Evolutionary conservation across 2,113 vertebrate species (phyloP), one percentile per base, ranked within the genome.

Genomic region (Hippocampus mohnikei): DNA sequence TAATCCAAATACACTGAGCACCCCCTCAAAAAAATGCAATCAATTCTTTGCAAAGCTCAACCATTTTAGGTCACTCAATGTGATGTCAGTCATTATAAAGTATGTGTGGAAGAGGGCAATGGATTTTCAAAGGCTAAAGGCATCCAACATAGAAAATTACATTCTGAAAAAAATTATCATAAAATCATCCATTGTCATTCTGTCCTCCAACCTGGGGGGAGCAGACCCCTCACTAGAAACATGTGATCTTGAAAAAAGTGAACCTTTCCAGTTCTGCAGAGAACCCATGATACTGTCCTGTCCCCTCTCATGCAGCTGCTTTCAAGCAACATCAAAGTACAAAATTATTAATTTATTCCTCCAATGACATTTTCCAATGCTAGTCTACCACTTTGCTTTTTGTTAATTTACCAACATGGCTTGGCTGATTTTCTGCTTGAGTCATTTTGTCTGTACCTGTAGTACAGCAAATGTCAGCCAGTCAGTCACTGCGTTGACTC

Each of bases 161-260:
- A 87, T 80, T 82, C 75, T 79, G 81, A 84, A 83, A 81, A 86
- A 88, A 90, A 90, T 88, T 82, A 88, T 88, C 86, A 88, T 88
- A 87, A 88, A 87, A 88, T 83, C 83, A 87, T 71, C 81, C 58
- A 75, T 81, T 85, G 84, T 85, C 83, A 85, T 81, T 79, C 78
- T 81, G 70, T 70, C 69, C 70, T 72, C 69, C 40, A 71, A 72
- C 81, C 72, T 56, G 60, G 46, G 69, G 23, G 46, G 66, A 73
- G 75, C 53, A 64, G 71, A 55, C 67, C 70, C 59, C 74, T 69
- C 64, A 58, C 63, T 46, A 48, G 41, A 67, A 67, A 81, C 86
- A 76, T 74, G 66, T 21, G 25, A 73, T 74, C 67, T 65, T 72
- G 72, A 67, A 81, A 82, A 70, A 76, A 77, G 75, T 81, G 80